phyloP scores from a whole-genome alignment of 2,888 invertebrate species.

The Hipparchia sbordonii region DNA sequence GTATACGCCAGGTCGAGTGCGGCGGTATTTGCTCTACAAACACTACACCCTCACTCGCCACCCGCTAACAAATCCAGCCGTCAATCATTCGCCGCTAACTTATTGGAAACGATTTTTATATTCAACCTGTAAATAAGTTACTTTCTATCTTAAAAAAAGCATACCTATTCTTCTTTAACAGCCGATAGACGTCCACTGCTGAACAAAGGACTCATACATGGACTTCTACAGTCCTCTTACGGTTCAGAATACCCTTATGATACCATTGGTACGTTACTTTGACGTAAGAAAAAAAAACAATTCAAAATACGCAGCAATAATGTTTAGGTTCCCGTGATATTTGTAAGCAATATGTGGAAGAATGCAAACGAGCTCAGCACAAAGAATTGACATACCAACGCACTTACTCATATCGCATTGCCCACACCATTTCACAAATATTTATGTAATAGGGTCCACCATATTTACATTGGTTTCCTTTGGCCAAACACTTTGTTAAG shows the following conservation, averaged over 20 bases:
- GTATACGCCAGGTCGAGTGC: conserved; percentile 66
- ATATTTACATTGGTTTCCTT: conserved; percentile 13
- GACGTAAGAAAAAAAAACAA: conserved; percentile 50
- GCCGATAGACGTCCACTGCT: no score
- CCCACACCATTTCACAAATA: conserved; percentile 38
- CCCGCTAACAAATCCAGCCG: conserved; percentile 36
- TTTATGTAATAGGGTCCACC: conserved; percentile 32
- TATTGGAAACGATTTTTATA: conserved; percentile 40
- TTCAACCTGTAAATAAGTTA: neutral
- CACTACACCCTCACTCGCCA: conserved; percentile 37
- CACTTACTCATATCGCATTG: conserved; percentile 44
- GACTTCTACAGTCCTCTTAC: no score
- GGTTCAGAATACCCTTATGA: conserved; percentile 11
- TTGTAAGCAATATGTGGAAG: conserved; percentile 69
- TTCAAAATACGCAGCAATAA: conserved; percentile 52
- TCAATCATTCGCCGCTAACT: conserved; percentile 41
- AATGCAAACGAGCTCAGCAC: conserved; percentile 60
- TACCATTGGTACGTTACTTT: conserved; percentile 32
- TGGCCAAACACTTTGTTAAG: neutral
- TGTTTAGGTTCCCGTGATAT: conserved; percentile 60
- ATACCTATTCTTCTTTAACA: neutral
- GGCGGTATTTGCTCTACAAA: conserved; percentile 69
- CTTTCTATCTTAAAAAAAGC: neutral
- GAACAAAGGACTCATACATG: no score
- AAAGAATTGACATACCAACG: conserved; percentile 54